Base-by-base conservation (phyloP, 2,888 invertebrate genomes). In the Idaea aversata region DNA sequence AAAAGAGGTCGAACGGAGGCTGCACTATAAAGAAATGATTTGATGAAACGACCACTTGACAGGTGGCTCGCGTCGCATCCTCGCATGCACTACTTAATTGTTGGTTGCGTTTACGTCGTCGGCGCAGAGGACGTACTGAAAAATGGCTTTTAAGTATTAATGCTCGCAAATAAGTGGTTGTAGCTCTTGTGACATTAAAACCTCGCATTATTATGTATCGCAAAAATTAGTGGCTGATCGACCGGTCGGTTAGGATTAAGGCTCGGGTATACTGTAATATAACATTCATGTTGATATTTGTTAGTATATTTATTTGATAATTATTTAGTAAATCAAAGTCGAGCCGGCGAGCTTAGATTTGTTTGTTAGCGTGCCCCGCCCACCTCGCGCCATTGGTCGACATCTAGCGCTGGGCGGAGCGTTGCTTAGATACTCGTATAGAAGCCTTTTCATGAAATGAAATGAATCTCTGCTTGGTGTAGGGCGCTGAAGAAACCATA, bases 21-120 rank as follows among this genome's bases (percentile, higher is more conserved):
- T 91, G 91, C 84, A 84, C 84, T 82, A 86, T 90, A 88, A 90
- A 90, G 89, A 90, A 90, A 92, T 91, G 91, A 92, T 93, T 93
- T 92, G 91, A 91, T 90, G 88, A 89, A 91, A 90, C 88, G 83
- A 81, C 85, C 83, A 83, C 85, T 87, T 88, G 92, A 91, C 91
- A 92, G 92, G 92, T 92, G 92, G 90, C 88, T 85, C 85, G 89
- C 88, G 88, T 84, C 86, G 83, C 83, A 84, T 86, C 86, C 82
- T 83, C 82, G 81, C 84, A 78, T 85, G 77, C 83, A 88, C 81
- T 78, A 79, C 81, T 83, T 91, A 91, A 91, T 92, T 89, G 87
- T 86, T 80, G 84, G 87, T 85, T 88, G 82, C 83, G 80, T 80
- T 84, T 82, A 83, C 81, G 80, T 83, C 81, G 81, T 80, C 80